Conservation (phyloP, 2,888 invertebrate species). For the Zelleria hepariella region DNA sequence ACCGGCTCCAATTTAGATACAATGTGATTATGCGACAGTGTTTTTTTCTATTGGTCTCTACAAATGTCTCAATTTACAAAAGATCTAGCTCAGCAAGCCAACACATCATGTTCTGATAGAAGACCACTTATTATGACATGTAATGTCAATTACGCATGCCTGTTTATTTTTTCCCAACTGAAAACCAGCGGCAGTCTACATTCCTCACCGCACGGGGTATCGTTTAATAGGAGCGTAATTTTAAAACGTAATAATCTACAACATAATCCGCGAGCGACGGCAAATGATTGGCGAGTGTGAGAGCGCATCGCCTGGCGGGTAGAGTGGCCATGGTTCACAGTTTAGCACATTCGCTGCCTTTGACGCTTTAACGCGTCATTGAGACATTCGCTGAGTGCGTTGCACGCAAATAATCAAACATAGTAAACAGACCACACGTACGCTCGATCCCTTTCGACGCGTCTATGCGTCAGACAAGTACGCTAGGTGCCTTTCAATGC, state of each 20-base stretch:
- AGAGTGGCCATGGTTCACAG: neutral
- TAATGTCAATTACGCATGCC: neutral
- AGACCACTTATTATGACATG: neutral
- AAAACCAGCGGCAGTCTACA: neutral
- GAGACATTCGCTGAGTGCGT: too few relatives aligned
- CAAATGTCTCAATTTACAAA: too few relatives aligned
- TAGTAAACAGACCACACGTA: too few relatives aligned
- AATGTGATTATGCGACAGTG: too few relatives aligned
- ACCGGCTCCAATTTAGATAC: too few relatives aligned
- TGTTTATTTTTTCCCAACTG: neutral
- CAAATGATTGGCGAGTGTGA: conserved; percentile 9
- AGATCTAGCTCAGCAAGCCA: too few relatives aligned
- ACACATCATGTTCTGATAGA: neutral
- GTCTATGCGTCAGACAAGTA: too few relatives aligned
- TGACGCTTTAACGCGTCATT: too few relatives aligned
- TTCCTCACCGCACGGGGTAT: neutral
- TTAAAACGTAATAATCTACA: conserved; percentile 10
- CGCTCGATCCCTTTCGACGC: too few relatives aligned
- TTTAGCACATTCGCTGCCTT: neutral
- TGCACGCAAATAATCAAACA: too few relatives aligned
- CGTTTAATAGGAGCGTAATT: conserved; percentile 6
- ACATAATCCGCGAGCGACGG: conserved; percentile 14
- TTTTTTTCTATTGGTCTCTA: too few relatives aligned
- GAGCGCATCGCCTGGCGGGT: neutral
- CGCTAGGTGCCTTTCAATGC: too few relatives aligned